A percentile compares a stretch with the other conserved stretches of the same genome.
These are phyloP conservation scores for Sycophila texana DNA, from an alignment of 2,888 invertebrate genomes.

Conservation along the genomic window DNA sequence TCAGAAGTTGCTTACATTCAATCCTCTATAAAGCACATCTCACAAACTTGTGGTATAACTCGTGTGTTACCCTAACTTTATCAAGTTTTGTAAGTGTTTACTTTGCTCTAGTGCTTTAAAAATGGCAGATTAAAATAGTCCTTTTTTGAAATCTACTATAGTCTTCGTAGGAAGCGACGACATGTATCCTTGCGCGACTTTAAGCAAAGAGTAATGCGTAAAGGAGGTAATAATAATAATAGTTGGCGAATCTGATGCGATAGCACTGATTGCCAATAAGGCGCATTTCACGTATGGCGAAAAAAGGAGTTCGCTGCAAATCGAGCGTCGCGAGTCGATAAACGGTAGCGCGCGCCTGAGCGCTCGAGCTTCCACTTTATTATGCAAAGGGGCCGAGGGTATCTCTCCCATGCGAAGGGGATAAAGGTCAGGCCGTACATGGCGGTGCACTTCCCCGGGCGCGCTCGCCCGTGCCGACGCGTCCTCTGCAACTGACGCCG, in stretches of 20 bases:
- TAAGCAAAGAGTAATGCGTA: too few relatives aligned
- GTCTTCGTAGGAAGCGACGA: too few relatives aligned
- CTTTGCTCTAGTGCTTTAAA: too few relatives aligned
- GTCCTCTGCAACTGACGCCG: not conserved
- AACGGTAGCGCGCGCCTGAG: not conserved
- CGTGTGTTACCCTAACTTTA: too few relatives aligned
- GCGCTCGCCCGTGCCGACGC: not conserved
- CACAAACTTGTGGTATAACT: too few relatives aligned
- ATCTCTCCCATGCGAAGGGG: not conserved
- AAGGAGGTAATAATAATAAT: not conserved
- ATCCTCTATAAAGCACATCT: too few relatives aligned
- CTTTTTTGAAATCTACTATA: too few relatives aligned
- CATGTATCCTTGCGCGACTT: too few relatives aligned
- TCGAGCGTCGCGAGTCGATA: not conserved
- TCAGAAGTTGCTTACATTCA: too few relatives aligned
- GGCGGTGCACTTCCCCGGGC: slow-evolving; percentile 1
- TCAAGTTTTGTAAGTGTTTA: too few relatives aligned
- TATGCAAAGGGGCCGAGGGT: slow-evolving; percentile 5
- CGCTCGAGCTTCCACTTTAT: not conserved
- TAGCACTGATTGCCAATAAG: not conserved
- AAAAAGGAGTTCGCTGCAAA: not conserved
- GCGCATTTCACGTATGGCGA: not conserved
- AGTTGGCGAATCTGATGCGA: too few relatives aligned
- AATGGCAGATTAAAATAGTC: too few relatives aligned
- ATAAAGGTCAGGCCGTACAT: slow-evolving; percentile 11